phyloP scores from a whole-genome alignment of 2,797 vertebrate genomes.

The Eptatretus atami region DNA sequence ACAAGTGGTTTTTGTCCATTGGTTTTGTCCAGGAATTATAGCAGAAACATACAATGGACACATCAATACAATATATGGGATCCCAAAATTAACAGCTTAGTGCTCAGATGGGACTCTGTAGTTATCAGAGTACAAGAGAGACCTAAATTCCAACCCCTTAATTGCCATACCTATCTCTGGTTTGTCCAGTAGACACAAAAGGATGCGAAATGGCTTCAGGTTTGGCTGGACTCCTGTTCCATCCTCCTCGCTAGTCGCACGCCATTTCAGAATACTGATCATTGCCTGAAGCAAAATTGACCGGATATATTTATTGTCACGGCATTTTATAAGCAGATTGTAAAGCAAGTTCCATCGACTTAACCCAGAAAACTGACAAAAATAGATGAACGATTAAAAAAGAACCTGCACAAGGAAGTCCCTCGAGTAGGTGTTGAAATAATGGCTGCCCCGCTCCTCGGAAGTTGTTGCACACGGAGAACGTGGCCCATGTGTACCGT shows the following conservation, averaged over 20 bases:
- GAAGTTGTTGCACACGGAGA: conserved; percentile 39
- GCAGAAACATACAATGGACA: no score
- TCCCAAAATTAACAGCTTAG: neutral
- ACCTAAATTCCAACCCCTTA: no score
- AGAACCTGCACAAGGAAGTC: conserved; percentile 81
- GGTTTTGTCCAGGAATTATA: no score
- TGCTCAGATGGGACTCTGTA: neutral
- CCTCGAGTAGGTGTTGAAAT: conserved; percentile 82
- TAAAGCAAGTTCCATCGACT: no score
- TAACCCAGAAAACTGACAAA: no score
- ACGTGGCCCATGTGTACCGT: neutral
- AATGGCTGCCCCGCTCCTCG: conserved; percentile 69
- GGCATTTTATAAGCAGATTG: no score
- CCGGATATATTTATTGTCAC: no score
- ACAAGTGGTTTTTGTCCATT: neutral
- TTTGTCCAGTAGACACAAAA: conserved; percentile 90
- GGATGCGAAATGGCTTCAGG: conserved; percentile 84
- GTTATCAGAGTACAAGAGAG: neutral
- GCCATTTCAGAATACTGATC: conserved; percentile 56
- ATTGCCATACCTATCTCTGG: conserved; percentile 51
- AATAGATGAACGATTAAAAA: conserved; percentile 1
- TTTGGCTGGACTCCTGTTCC: conserved; percentile 70
- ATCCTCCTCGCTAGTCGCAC: conserved; percentile 21
- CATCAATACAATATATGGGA: neutral
- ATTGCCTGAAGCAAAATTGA: conserved; percentile 34